phyloP scores from a whole-genome alignment of 1,140 invertebrate genomes.

The Eciton burchellii region DNA sequence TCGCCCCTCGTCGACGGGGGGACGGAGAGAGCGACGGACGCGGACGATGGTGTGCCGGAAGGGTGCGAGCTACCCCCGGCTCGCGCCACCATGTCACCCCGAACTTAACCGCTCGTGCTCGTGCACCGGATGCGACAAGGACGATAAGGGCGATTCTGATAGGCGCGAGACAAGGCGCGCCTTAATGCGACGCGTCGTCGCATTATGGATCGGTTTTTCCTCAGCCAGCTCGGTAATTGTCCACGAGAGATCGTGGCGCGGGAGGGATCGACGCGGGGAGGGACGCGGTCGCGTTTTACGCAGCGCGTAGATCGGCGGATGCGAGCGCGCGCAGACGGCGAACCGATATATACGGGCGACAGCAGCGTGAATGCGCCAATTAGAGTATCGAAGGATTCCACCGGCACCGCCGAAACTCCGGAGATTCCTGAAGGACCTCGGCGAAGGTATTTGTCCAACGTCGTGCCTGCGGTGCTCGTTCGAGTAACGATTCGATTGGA shows the following conservation, averaged over 20 bases:
- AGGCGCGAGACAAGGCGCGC: neutral
- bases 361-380: conserved; percentile 82
- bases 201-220: no score
- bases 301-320: conserved; percentile 61
- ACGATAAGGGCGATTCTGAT: conserved; percentile 21
- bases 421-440: conserved; percentile 82
- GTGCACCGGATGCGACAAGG: neutral
- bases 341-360: conserved; percentile 69
- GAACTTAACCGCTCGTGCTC: conserved; percentile 54
- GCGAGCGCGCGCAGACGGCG: conserved; percentile 68
- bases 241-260: no score
- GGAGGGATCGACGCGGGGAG: no score
- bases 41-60: conserved; percentile 63
- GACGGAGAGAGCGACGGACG: conserved; percentile 40
- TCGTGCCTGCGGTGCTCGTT: conserved; percentile 79
- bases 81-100: conserved; percentile 48
- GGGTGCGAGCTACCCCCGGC: conserved; percentile 51
- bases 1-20: neutral
- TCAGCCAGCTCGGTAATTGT: no score
- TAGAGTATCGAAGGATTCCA: conserved; percentile 82
- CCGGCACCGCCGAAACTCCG: conserved; percentile 78
- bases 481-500: conserved; percentile 78
- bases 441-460: conserved; percentile 80
- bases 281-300: neutral
- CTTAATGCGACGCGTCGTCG: no score